Evolutionary conservation across 2,888 invertebrate species (phyloP), one percentile per base, ranked within the genome.

Genomic region (Plebejus anna): DNA sequence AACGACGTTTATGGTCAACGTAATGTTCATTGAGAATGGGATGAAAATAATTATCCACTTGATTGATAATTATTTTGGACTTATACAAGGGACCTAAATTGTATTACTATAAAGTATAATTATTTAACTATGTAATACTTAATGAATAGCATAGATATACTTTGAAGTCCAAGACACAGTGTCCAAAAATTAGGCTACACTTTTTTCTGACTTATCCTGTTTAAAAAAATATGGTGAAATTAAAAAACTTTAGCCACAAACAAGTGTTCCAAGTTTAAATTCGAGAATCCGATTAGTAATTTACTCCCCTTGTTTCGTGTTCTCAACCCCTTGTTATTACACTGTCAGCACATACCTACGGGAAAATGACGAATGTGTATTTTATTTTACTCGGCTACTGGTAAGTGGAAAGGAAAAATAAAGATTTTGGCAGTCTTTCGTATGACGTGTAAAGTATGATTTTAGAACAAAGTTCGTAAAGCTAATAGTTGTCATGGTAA

Each of bases 291-390:
- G 90, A 89, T 89, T 86, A 86, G 86, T 88, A 66, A 36, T 82
- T 83, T 87, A 85, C 83, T 85, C 90, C 91, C 90, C 88, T 88
- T 86, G 84, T 84, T 83, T 82, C 88, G 89, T 87, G 88, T 88
- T 89, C 81, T 80, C 91, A 92, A 91, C 93, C 91, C 92, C 91
- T 91, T 91, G 90, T 92, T 91, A 92, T 88, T 85, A 91, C 88
- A 91, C 88, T 86, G 90, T 90, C 90, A 83, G 88, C 90, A 91
- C 90, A 90, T 89, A 91, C 90, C 90, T 89, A 91, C 89, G 89
- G 90, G 90, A 90, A 90, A 55, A 91, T 90, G 90, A 90, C 88
- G 90, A 51, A 57, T 47, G 76, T 76, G 55, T 51, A 7, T 76
- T 76, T 70, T 32, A 47, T 47, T 47, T 42, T 9, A 42, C 42